Conservation (phyloP, 1,140 invertebrate genomes). For the Parasteatoda tepidariorum region DNA sequence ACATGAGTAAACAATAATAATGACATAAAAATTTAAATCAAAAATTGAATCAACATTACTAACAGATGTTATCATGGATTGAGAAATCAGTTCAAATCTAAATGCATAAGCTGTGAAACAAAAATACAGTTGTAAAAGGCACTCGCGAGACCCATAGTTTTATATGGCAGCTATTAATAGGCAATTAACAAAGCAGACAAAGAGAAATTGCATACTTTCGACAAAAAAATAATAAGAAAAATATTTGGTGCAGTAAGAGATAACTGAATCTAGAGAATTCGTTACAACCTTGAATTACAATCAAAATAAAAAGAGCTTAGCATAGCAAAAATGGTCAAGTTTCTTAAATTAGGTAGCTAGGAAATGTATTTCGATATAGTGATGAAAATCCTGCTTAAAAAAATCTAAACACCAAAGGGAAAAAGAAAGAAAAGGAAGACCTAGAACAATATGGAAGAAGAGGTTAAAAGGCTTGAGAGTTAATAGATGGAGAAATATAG, state of each 20-base stretch:
- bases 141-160: neutral
- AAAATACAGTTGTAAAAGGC: neutral
- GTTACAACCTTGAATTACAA: too few relatives aligned
- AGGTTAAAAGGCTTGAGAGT: too few relatives aligned
- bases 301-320: too few relatives aligned
- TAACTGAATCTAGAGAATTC: too few relatives aligned
- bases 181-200: neutral
- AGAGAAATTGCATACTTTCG: neutral
- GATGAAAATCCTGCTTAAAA: too few relatives aligned
- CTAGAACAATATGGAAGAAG: too few relatives aligned
- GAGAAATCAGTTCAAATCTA: conserved; percentile 13
- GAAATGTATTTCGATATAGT: too few relatives aligned
- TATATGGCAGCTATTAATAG: conserved; percentile 11
- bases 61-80: conserved; percentile 14
- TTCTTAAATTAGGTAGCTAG: too few relatives aligned
- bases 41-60: conserved; percentile 3
- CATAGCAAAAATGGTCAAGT: too few relatives aligned
- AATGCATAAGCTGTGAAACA: neutral
- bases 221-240: neutral
- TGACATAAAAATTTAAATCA: conserved; percentile 15
- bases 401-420: too few relatives aligned
- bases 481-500: too few relatives aligned
- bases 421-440: too few relatives aligned
- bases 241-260: neutral
- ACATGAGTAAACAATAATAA: neutral